phyloP scores from a whole-genome alignment of 2,888 invertebrate species.

The Fragum sueziense region DNA sequence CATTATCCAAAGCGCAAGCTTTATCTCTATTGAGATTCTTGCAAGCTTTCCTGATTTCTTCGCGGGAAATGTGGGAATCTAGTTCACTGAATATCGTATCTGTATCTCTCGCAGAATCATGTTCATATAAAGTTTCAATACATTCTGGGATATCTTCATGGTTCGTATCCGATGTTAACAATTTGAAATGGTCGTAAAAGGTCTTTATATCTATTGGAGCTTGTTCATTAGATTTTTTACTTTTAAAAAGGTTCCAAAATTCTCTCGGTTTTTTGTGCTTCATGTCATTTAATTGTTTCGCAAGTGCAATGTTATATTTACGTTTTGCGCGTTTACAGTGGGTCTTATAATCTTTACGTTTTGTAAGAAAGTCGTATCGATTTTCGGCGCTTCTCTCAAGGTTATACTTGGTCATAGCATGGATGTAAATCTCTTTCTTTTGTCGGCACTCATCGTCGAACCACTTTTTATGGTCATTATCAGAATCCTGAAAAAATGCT shows the following conservation, averaged over 20 bases:
- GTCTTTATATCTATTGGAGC: not conserved
- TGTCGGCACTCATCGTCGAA: no score
- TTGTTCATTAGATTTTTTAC: not conserved
- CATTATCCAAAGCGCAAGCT: slow-evolving; percentile 34
- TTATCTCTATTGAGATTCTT: slow-evolving; percentile 22
- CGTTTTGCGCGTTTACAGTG: not conserved
- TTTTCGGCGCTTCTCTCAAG: no score
- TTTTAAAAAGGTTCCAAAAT: slow-evolving; percentile 30
- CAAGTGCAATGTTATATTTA: not conserved
- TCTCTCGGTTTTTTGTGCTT: slow-evolving; percentile 1
- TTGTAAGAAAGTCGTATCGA: no score
- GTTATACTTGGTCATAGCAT: no score
- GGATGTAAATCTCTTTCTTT: no score
- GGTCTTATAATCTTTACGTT: no score
- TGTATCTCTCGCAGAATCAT: not conserved
- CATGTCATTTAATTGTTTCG: slow-evolving; percentile 15
- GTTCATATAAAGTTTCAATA: not conserved
- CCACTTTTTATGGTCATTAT: no score
- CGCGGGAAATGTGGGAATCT: not conserved
- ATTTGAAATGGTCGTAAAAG: slow-evolving; percentile 22
- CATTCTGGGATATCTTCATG: not conserved
- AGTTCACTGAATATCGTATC: not conserved
- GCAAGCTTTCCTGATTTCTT: slow-evolving; percentile 13
- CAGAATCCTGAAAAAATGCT: no score
- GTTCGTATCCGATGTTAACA: not conserved